Percentiles rank a stretch among this genome's conserved stretches.
Conservation (phyloP, 2,888 invertebrate genomes). For the Dynastes tityus region DNA sequence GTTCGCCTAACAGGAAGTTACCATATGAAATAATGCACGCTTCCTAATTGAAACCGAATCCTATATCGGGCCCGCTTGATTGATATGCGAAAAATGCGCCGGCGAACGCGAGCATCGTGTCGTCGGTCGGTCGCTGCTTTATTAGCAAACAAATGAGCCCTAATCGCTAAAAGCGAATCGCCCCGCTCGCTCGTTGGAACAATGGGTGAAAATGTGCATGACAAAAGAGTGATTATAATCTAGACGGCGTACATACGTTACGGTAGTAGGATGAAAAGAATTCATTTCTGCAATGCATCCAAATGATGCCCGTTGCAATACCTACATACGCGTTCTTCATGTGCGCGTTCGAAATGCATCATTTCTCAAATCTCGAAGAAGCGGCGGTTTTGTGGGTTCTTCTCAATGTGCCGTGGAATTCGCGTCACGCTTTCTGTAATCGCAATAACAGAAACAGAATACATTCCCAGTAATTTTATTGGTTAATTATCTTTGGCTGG, state of each 20-base stretch:
- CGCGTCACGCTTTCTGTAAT: slow-evolving; percentile 13
- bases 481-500: slow-evolving; percentile 20
- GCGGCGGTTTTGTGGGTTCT: not conserved
- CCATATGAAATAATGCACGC: slow-evolving; percentile 54
- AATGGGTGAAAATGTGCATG: slow-evolving; percentile 42
- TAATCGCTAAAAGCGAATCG: slow-evolving; percentile 37
- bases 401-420: not conserved
- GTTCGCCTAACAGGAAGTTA: slow-evolving; percentile 50
- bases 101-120: slow-evolving; percentile 6
- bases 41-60: slow-evolving; percentile 56
- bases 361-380: not conserved
- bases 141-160: slow-evolving; percentile 44
- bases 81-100: slow-evolving; percentile 34
- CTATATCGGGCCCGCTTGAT: slow-evolving; percentile 47
- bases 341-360: no score
- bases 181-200: slow-evolving; percentile 25
- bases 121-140: slow-evolving; percentile 22
- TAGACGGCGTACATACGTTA: slow-evolving; percentile 16
- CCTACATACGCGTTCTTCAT: not conserved
- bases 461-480: not conserved
- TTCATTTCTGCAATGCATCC: not conserved
- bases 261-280: slow-evolving; percentile 8
- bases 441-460: not conserved
- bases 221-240: slow-evolving; percentile 39
- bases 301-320: slow-evolving; percentile 1